Conservation (phyloP, 2,797 vertebrate genomes). For the Simalia tracyae region DNA sequence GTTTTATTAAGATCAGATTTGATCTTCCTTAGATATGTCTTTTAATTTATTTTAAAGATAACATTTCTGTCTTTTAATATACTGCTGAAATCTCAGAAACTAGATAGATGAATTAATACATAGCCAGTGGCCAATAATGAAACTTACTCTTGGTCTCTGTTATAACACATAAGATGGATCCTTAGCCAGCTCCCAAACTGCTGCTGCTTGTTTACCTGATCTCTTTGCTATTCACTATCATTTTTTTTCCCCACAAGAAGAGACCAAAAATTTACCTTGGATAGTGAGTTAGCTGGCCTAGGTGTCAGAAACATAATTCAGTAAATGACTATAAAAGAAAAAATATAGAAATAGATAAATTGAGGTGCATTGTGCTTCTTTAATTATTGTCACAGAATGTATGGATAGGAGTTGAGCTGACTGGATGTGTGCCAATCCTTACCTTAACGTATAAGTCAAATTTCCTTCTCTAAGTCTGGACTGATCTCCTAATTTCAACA, state of each 20-base stretch:
- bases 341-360: neutral
- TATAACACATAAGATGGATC: neutral
- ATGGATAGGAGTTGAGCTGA: neutral
- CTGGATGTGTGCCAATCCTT: neutral
- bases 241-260: neutral
- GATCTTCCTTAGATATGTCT: neutral
- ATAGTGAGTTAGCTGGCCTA: neutral
- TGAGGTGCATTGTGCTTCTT: neutral
- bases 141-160: neutral
- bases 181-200: neutral
- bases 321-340: neutral
- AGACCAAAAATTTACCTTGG: neutral
- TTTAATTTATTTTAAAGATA: neutral
- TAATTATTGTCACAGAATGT: neutral
- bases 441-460: neutral
- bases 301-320: neutral
- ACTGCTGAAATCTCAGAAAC: constrained; percentile 1
- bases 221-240: neutral
- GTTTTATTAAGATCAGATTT: neutral
- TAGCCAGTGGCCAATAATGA: too few relatives aligned
- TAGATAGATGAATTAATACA: neutral
- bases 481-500: neutral
- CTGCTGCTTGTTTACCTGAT: neutral
- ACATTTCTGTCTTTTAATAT: neutral
- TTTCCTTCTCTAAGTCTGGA: neutral